Evolutionary conservation across 2,888 invertebrate genomes (phyloP).

Genomic region (Peribatodes rhomboidaria): DNA sequence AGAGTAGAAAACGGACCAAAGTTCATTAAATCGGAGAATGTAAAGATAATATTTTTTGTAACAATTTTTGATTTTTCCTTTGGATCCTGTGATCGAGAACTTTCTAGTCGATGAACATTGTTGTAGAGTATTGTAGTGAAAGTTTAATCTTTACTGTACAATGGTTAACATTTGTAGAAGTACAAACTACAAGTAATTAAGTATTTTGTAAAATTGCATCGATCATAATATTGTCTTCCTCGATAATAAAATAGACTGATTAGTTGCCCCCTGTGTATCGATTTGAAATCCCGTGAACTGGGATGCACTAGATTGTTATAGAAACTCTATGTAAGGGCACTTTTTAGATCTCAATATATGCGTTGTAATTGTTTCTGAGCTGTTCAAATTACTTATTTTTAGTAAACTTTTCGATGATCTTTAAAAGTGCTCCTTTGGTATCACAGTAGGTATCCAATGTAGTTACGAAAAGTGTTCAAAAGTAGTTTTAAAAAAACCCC

Average conservation of each 20-base stretch:
- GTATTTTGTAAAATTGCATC: conserved; percentile 70
- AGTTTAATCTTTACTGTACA: conserved; percentile 63
- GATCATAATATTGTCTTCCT: conserved; percentile 72
- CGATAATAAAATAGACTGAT: conserved; percentile 75
- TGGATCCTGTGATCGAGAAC: conserved; percentile 52
- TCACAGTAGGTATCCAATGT: conserved; percentile 56
- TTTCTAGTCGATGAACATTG: conserved; percentile 45
- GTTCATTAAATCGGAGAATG: conserved; percentile 68
- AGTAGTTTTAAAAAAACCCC: conserved; percentile 69
- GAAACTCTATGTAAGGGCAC: conserved; percentile 72
- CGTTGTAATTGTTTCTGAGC: not conserved
- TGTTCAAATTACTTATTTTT: conserved; percentile 26
- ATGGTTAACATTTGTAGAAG: conserved; percentile 68
- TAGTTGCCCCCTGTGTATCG: conserved; percentile 65
- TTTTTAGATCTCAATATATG: conserved; percentile 68
- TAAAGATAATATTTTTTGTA: conserved; percentile 81
- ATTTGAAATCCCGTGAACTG: conserved; percentile 71
- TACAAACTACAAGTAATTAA: conserved; percentile 75
- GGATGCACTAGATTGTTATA: conserved; percentile 81
- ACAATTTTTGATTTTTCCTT: conserved; percentile 74
- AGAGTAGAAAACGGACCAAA: conserved; percentile 79
- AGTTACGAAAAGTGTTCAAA: conserved; percentile 73
- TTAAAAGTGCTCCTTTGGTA: conserved; percentile 77
- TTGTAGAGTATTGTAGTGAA: conserved; percentile 69
- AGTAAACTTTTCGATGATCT: conserved; percentile 56